Evolutionary conservation across 2,797 vertebrate genomes (phyloP).

Genomic region (Oreortyx pictus): DNA sequence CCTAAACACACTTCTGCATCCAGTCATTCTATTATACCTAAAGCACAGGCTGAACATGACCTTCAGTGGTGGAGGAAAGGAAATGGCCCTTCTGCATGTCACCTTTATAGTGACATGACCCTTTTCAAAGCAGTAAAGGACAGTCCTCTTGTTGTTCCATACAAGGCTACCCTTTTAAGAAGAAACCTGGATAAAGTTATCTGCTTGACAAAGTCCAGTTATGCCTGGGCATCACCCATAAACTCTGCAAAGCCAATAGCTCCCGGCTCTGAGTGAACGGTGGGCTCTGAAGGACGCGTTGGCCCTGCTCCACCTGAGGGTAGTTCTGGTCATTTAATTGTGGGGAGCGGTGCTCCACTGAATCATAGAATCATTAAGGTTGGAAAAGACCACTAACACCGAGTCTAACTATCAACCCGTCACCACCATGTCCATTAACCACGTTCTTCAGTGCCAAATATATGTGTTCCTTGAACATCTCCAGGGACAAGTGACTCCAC

Average conservation of each 20-base stretch:
- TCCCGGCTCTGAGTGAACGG: background rate
- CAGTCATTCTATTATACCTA: background rate
- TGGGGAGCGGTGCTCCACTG: background rate
- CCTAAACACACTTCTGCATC: background rate
- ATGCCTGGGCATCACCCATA: background rate
- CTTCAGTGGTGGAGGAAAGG: background rate
- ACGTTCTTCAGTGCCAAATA: too few species aligned
- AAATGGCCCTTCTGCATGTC: background rate
- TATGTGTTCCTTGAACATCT: too few species aligned
- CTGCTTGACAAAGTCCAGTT: background rate
- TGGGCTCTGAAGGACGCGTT: background rate
- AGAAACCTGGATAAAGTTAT: background rate
- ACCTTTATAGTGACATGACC: background rate
- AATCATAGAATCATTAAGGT: too few species aligned
- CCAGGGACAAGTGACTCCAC: too few species aligned
- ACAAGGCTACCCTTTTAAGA: background rate
- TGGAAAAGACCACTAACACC: too few species aligned
- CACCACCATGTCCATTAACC: too few species aligned
- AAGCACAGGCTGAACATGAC: background rate
- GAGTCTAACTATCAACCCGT: too few species aligned
- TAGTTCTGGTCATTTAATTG: too few species aligned
- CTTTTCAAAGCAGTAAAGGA: rapidly evolving
- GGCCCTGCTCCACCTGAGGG: background rate
- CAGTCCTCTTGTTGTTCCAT: background rate
- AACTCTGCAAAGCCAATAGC: background rate